Evolutionary conservation across 2,888 invertebrate species (phyloP).

Genomic region (Ochlodes sylvanus): DNA sequence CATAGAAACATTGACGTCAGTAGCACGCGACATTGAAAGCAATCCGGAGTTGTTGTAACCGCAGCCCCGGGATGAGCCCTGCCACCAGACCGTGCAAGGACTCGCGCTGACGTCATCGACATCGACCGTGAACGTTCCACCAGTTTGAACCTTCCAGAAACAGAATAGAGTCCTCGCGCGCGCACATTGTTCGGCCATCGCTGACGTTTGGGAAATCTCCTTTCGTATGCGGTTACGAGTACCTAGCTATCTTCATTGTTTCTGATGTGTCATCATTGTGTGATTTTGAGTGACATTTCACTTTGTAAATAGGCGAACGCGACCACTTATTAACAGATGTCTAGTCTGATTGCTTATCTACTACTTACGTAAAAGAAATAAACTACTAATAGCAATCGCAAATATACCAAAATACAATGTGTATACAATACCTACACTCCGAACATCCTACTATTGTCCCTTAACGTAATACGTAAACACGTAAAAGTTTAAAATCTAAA

Average conservation of each 20-base stretch:
- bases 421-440: too few species aligned
- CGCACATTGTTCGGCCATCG: slow-evolving; percentile 11
- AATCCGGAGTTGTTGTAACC: slow-evolving; percentile 77
- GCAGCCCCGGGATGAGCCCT: slow-evolving; percentile 73
- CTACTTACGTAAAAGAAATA: too few species aligned
- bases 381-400: too few species aligned
- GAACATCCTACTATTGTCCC: too few species aligned
- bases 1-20: slow-evolving; percentile 51
- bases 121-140: slow-evolving; percentile 50
- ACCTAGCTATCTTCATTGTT: slow-evolving; percentile 13
- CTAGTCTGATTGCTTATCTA: too few species aligned
- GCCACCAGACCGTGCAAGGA: slow-evolving; percentile 80
- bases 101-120: slow-evolving; percentile 67
- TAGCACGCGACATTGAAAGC: slow-evolving; percentile 71
- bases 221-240: slow-evolving; percentile 9
- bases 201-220: slow-evolving; percentile 32
- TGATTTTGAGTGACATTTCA: not conserved
- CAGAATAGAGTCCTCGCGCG: slow-evolving; percentile 27
- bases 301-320: too few species aligned
- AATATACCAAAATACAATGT: too few species aligned
- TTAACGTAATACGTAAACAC: not conserved
- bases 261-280: slow-evolving; percentile 17
- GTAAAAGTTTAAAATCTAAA: not conserved
- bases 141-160: slow-evolving; percentile 28
- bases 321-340: too few species aligned